Evolutionary conservation across 2,113 vertebrate genomes (phyloP).

Genomic region (Oxyura jamaicensis): DNA sequence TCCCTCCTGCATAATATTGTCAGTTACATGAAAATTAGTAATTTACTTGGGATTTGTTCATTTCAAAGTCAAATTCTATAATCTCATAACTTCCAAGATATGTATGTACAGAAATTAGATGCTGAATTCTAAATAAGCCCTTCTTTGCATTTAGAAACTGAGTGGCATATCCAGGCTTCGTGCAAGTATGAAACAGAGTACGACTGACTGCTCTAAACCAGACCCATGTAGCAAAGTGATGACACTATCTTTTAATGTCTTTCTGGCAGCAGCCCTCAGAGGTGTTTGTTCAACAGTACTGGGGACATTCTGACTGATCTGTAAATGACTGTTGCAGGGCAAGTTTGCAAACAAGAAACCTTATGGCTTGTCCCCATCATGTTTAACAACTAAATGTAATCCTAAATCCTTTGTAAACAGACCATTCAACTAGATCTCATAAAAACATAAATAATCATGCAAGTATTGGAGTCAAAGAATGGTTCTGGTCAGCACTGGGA

Average conservation of each 20-base stretch:
- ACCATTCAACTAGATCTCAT: background rate
- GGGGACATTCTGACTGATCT: background rate
- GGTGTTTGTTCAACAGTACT: background rate
- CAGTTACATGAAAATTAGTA: background rate
- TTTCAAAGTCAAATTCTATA: background rate
- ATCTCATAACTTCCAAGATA: background rate
- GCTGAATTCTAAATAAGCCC: background rate
- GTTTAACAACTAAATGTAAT: background rate
- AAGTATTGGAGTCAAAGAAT: background rate
- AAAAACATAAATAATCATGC: background rate
- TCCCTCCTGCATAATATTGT: background rate
- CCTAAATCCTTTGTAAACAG: background rate
- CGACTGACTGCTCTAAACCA: background rate
- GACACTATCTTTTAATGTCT: background rate
- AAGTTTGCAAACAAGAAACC: background rate
- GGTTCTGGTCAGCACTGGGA: background rate
- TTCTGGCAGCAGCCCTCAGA: background rate
- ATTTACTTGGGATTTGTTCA: background rate
- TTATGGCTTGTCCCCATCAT: background rate
- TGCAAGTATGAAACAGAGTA: background rate
- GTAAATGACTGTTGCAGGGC: background rate
- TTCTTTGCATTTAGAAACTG: background rate
- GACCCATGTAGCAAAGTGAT: background rate
- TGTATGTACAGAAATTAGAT: background rate
- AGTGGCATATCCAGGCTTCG: accelerated